Evolutionary conservation across 1,140 invertebrate genomes (phyloP), one percentile per base, ranked within the genome.

Genomic region (Mizuhopecten yessoensis): DNA sequence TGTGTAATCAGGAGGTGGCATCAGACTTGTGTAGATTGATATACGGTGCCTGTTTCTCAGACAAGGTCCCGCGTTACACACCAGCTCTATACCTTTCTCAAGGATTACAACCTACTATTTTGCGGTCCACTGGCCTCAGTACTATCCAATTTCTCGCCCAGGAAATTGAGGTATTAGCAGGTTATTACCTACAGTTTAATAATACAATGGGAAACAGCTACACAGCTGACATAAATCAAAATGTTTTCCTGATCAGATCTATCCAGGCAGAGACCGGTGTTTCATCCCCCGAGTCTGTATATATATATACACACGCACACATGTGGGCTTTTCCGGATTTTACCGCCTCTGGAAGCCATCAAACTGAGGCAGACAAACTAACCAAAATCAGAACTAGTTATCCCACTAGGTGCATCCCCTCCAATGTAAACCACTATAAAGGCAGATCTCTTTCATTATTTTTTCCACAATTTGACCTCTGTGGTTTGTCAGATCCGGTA

Each of bases 371-470:
- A 75, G 57, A n/a, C 57, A 75, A 39, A 5, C 36, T 39, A 39
- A 39, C 36, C 36, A 39, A 39, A 39, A 75, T n/a, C 57, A 9
- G 23, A n/a, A n/a, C n/a, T n/a, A n/a, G n/a, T n/a, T n/a, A n/a
- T 3, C n/a, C 1, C n/a, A 29, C 57, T 75, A 0, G 11, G 57
- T 75, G 57, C 57, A 75, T 75, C 57, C n/a, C 57, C 57, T 75
- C 57, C n/a, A 75, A n/a, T 17, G n/a, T 75, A 75, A 75, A 75
- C 57, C n/a, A 75, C 57, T 75, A 75, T n/a, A 75, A 75, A 75
- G 57, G 57, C n/a, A n/a, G 23, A 75, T 75, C 29, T 75, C 57
- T 75, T 75, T 75, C n/a, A n/a, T n/a, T 17, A 75, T 75, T 75
- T 75, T 75, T 75, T 75, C 57, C 29, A 75, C 57, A 75, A 29